Evolutionary conservation across 1,140 invertebrate genomes (phyloP), one percentile per base, ranked within the genome.

Genomic region (Rhopalosiphum padi): DNA sequence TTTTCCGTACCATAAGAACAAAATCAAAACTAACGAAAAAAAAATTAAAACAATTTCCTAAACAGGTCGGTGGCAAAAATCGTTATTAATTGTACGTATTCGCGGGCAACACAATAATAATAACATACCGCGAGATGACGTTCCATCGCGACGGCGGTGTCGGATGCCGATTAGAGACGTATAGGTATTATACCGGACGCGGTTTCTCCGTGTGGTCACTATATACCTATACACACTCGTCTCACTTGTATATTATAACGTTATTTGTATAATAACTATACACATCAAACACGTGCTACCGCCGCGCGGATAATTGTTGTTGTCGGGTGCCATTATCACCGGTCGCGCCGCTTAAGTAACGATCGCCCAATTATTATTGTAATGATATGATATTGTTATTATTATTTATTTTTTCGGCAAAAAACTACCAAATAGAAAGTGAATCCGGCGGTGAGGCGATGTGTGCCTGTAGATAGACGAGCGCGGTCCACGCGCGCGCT

Each of bases 341-440:
- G 43, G 60, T 53, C 51, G 30, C 35, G 30, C 35, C 60, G 77
- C 91, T 86, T 55, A 93, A 51, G 82, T 86, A 55, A 93, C 82
- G 9, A 43, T 41, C 90, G 0, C 0, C 15, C 90, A 83, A 91
- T 82, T 37, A 83, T 91, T 91, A n/a, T 48, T 48, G 43, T 77
- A 77, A 77, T 35, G 60, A 77, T 18, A 51, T 6, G 53, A 53
- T 68, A 68, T 15, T 8, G 9, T 60, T 82, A 82, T 91, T 51
- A 43, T 82, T 37, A 37, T 37, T 82, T 83, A 51, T 51, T 91
- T 91, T 68, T 82, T 51, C 22, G 25, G 9, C 1, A 30, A 87
- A 25, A 55, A 87, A 87, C 41, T 7, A 88, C 48, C 53, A 53
- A 92, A 92, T 41, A 92, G 82, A 92, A 92, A 92, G 82, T 85